A percentile compares a stretch with the other conserved stretches of the same genome.
Conservation (phyloP, 92 coral and sea anemone genomes). For the Micromussa lordhowensis region DNA sequence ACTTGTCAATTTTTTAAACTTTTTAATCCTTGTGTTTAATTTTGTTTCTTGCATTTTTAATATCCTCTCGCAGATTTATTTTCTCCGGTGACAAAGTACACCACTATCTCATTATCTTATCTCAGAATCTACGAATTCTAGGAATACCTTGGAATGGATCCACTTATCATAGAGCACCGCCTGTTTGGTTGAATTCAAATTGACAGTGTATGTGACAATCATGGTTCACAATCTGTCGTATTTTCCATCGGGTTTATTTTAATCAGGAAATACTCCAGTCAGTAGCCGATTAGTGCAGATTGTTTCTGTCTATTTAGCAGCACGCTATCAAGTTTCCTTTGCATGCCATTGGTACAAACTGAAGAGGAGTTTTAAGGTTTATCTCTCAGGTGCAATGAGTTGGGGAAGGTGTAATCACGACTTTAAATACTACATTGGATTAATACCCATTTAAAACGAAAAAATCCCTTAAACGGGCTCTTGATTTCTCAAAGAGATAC, state of each 20-base stretch:
- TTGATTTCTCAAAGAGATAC: conserved; percentile 39
- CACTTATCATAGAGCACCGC: conserved; percentile 46
- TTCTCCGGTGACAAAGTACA: conserved; percentile 18
- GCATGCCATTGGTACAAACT: conserved; percentile 31
- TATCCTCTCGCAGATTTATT: conserved; percentile 15
- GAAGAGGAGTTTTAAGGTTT: background rate
- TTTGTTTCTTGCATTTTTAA: conserved; percentile 5
- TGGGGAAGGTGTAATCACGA: conserved; percentile 4
- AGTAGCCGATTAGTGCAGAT: conserved; percentile 44
- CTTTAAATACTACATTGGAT: conserved; percentile 31
- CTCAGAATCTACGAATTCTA: conserved; percentile 32
- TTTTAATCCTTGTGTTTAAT: background rate
- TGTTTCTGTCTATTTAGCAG: conserved; percentile 52
- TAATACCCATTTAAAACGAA: background rate
- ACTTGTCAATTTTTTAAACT: background rate
- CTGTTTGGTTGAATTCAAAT: conserved; percentile 22
- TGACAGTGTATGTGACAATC: conserved; percentile 44
- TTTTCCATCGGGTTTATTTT: conserved; percentile 19
- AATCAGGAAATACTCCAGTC: conserved; percentile 57
- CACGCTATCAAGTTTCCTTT: conserved; percentile 23
- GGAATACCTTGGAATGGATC: conserved; percentile 25
- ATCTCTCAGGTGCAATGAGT: conserved; percentile 13
- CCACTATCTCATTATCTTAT: conserved; percentile 44
- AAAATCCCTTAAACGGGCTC: conserved; percentile 41
- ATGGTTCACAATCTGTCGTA: conserved; percentile 14